Base-by-base conservation (phyloP, 37 sponge, comb jelly and placozoan genomes). In the Hexactinellida sp. region DNA sequence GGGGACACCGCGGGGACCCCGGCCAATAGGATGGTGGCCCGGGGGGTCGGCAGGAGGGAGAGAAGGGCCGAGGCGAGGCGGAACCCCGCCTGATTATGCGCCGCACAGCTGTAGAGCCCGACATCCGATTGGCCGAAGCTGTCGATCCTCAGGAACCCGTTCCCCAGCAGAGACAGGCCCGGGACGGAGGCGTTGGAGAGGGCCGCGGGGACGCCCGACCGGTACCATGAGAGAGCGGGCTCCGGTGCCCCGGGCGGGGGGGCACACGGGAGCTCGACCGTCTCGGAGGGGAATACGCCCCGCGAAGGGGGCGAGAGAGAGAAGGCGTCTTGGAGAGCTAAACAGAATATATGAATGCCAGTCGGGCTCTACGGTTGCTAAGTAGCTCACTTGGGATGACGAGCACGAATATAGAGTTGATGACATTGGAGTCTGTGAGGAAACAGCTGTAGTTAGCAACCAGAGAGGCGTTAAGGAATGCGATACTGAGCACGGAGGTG, bases 71-170 rank as follows among this genome's bases (percentile, higher is more conserved):
- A 63, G 3, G 13, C 76, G 28, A 25, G 21, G 21, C 25, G 25
- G 13, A 63, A 63, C 32, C 76, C 76, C 76, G 76, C 76, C 76
- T 21, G 34, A 63, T 63, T 63, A n/a, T 63, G 34, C 76, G 76
- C 76, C 21, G 13, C 76, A n/a, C 76, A 63, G 30, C 19, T 25
- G 76, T 63, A 63, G 19, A 63, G 1, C 5, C 76, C 76, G 76
- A n/a, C 76, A 10, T 63, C 28, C 13, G 76, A 63, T 63, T 63
- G 76, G 76, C 76, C 13, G 76, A 63, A 63, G 34, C 30, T 63
- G 34, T 10, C 3, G 34, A 63, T 25, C 3, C 3, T 23, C 34
- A 63, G 76, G 34, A 25, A 10, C 13, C 76, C 76, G 13, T 10
- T 25, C 3, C 5, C 21, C 30, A 63, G 76, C 5, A 63, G 25